These are phyloP conservation scores for Etia nguti DNA, from an alignment of 2,113 vertebrate species.

Conservation along the genomic window DNA sequence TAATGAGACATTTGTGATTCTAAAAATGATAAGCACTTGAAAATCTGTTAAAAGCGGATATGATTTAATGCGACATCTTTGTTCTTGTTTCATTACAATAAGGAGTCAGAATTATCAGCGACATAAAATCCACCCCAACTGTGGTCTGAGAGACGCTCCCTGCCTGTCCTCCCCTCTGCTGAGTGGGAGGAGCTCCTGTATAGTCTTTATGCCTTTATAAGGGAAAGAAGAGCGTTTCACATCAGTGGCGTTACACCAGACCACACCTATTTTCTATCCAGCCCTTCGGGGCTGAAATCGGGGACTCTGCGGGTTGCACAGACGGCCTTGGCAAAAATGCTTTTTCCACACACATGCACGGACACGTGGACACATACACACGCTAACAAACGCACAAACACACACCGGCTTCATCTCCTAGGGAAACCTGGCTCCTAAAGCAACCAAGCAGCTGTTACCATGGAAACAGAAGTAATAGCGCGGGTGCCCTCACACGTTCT, in stretches of 20 bases:
- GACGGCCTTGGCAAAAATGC: conserved; percentile 29
- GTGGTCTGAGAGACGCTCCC: not conserved
- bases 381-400: conserved; percentile 43
- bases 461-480: conserved; percentile 74
- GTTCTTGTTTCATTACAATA: not conserved
- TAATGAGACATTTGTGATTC: not conserved
- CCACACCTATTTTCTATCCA: conserved; percentile 48
- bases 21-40: not conserved
- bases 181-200: conserved; percentile 14
- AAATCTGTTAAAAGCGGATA: not conserved
- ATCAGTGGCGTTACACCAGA: conserved; percentile 16
- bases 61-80: not conserved
- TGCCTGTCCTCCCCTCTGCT: not conserved
- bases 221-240: conserved; percentile 5
- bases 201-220: conserved; percentile 17
- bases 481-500: conserved; percentile 32
- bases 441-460: conserved; percentile 75
- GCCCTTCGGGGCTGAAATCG: conserved; percentile 16
- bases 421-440: conserved; percentile 69
- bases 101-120: not conserved
- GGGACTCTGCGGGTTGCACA: conserved; percentile 31
- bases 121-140: not conserved
- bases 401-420: conserved; percentile 60
- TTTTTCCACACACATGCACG: conserved; percentile 12
- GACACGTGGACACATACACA: conserved; percentile 17